Percentiles rank a stretch among this genome's conserved stretches.
Conservation (phyloP, 2,113 vertebrate species). For the Edolisoma coerulescens region DNA sequence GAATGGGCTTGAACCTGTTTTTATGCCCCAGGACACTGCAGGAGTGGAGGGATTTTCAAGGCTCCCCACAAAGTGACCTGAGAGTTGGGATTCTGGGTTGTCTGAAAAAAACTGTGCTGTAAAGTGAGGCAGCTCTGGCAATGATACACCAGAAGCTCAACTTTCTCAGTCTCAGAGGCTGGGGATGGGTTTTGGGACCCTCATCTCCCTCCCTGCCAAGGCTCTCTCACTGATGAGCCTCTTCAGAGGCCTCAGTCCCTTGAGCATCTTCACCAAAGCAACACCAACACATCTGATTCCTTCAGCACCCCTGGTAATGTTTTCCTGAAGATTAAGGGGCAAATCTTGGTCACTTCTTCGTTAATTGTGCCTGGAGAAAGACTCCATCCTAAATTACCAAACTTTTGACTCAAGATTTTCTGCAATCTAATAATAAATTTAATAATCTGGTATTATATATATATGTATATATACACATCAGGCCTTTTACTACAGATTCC, state of each 20-base stretch:
- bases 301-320: not conserved
- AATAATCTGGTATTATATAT: not conserved
- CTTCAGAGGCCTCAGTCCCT: not conserved
- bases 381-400: not conserved
- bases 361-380: not conserved
- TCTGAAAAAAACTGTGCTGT: not conserved
- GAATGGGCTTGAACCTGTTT: not conserved
- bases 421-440: not conserved
- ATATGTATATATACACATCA: not conserved
- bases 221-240: not conserved
- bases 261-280: not conserved
- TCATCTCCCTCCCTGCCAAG: accelerated
- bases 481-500: not conserved
- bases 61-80: not conserved
- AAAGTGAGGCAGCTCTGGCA: not conserved
- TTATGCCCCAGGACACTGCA: not conserved
- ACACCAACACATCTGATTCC: not conserved
- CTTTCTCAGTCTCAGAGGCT: accelerated
- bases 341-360: not conserved
- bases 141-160: accelerated
- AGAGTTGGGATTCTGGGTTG: not conserved
- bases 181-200: accelerated
- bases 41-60: not conserved
- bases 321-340: not conserved
- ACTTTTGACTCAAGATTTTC: not conserved